Evolutionary conservation across 53 echinoderm and acorn worm species (phyloP).

Genomic region (Stichopus horrens): DNA sequence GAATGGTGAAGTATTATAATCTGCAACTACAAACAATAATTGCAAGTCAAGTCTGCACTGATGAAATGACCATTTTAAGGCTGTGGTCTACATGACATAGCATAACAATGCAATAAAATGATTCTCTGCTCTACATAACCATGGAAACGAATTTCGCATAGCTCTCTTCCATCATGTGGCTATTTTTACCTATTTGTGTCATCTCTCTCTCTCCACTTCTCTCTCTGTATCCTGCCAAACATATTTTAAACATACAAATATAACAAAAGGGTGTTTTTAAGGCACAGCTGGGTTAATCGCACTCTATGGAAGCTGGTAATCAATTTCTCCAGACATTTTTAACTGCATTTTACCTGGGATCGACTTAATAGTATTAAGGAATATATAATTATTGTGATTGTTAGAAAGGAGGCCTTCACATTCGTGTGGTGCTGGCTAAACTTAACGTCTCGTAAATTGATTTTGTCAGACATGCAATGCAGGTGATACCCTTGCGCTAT

Average conservation of each 20-base stretch:
- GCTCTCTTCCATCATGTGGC: not conserved
- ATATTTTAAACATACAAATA: not conserved
- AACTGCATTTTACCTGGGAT: conserved; percentile 3
- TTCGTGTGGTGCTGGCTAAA: not conserved
- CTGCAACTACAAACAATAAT: not conserved
- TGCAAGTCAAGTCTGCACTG: not conserved
- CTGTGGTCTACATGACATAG: not conserved
- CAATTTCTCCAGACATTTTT: conserved; percentile 8
- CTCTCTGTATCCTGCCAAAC: not conserved
- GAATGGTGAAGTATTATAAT: no score
- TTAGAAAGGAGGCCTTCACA: conserved; percentile 6
- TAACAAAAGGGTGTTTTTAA: not conserved
- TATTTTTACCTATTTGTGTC: not conserved
- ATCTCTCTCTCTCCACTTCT: not conserved
- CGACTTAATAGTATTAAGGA: conserved; percentile 8
- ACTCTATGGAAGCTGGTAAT: not conserved
- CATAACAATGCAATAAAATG: not conserved
- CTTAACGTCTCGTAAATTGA: conserved; percentile 1
- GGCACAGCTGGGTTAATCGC: not conserved
- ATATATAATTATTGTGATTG: conserved; percentile 14
- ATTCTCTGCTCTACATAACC: conserved; percentile 11
- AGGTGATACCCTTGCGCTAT: conserved; percentile 9
- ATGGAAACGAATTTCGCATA: not conserved
- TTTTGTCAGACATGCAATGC: not conserved
- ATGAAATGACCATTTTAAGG: not conserved